Evolutionary conservation across 2,888 invertebrate species (phyloP), one percentile per base, ranked within the genome.

Genomic region (Agrilus mali): DNA sequence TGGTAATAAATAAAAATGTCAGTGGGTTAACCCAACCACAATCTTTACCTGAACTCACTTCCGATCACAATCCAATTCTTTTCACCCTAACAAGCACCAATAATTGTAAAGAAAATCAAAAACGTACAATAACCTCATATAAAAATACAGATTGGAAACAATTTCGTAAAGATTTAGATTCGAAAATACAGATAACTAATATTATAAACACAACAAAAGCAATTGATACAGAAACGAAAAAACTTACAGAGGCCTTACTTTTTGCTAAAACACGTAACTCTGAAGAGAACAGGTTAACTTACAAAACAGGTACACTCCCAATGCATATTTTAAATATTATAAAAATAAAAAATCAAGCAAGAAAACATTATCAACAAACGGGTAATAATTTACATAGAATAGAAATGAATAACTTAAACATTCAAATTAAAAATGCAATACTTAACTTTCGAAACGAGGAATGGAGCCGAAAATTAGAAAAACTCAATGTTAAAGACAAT

Each of bases 1-100:
- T n/a, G n/a, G n/a, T n/a, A n/a, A 22, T 22, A 42, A 31, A 38
- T 48, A 12, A 48, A 51, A 37, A 33, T 50, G 8, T 41, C 43
- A 13, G 20, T 52, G 7, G 33, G 22, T 7, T 41, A 45, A 46
- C 48, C 48, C 35, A 41, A 38, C 3, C 17, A 17, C 2, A 36
- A 42, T 12, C 14, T 31, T 13, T 38, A 33, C 13, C 34, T 7
- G 22, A 22, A 22, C 22, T 22, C 7, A 22, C 3, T 6, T 22
- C 7, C 22, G 22, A 22, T 22, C 22, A 22, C 22, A 22, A 22
- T 22, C 22, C 22, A 22, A 22, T 22, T 7, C 22, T 22, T 22
- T 22, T 22, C 22, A 22, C 22, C 7, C 22, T 22, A 22, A 22
- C 22, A 6, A 22, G 22, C 6, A 2, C 2, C 6, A 7, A 22